Percentiles rank a stretch among this genome's conserved stretches.
Evolutionary conservation across 1,140 invertebrate species (phyloP).

Genomic region (Drosophila simulans): DNA sequence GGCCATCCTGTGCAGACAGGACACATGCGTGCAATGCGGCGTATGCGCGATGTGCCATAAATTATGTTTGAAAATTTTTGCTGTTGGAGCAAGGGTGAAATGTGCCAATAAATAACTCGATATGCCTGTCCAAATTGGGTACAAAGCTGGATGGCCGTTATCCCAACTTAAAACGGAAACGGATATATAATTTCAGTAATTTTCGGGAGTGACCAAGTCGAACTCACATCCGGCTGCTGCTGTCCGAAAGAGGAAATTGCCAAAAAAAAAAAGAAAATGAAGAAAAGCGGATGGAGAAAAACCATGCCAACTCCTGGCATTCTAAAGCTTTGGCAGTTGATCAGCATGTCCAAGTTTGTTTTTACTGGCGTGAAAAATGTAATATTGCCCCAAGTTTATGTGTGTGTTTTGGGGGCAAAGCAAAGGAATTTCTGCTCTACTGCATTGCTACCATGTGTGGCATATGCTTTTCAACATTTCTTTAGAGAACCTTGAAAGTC

Average conservation of each 20-base stretch:
- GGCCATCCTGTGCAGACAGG: conserved; percentile 16
- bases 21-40: conserved; percentile 42
- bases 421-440: conserved; percentile 29
- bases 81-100: conserved; percentile 17
- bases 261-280: conserved; percentile 27
- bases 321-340: conserved; percentile 52
- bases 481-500: conserved; percentile 28
- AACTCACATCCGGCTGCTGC: conserved; percentile 30
- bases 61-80: conserved; percentile 53
- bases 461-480: conserved; percentile 38
- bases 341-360: conserved; percentile 59
- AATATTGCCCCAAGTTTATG: conserved; percentile 57
- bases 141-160: conserved; percentile 20
- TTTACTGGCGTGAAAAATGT: conserved; percentile 81
- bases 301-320: conserved; percentile 19
- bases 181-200: conserved; percentile 81
- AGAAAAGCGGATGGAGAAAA: conserved; percentile 11
- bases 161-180: conserved; percentile 67
- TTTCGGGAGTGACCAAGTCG: conserved; percentile 70
- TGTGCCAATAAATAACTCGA: conserved; percentile 58
- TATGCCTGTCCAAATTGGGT: conserved; percentile 40
- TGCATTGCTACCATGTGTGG: conserved; percentile 48
- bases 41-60: conserved; percentile 68
- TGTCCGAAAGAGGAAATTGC: conserved; percentile 60
- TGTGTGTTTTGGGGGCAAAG: conserved; percentile 21